A percentile compares a stretch with the other conserved stretches of the same genome.
Evolutionary conservation across 2,797 vertebrate genomes (phyloP).

Genomic region (Urosaurus nigricauda): DNA sequence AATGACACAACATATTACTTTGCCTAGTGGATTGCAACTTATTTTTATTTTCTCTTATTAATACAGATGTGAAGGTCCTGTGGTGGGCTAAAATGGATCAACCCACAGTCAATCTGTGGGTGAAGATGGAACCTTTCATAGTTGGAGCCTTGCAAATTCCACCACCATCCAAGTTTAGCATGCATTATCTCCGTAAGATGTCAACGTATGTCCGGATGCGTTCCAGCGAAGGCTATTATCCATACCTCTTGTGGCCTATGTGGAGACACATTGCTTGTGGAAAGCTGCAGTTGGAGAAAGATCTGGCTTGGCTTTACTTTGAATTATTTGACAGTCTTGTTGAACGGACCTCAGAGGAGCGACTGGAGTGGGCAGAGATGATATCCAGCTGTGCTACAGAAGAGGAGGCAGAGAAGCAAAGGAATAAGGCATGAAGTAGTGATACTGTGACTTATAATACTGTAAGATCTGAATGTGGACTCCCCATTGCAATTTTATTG

Average conservation of each 20-base stretch:
- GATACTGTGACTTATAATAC: not conserved
- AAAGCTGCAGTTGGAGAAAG: slow-evolving; percentile 91
- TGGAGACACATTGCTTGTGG: slow-evolving; percentile 96
- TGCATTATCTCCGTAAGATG: slow-evolving; percentile 94
- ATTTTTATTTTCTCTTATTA: not conserved
- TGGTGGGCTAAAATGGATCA: slow-evolving; percentile 80
- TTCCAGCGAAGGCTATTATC: slow-evolving; percentile 86
- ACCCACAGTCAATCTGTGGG: slow-evolving; percentile 86
- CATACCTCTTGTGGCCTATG: slow-evolving; percentile 86
- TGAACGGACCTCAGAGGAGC: slow-evolving; percentile 76
- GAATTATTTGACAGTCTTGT: slow-evolving; percentile 90
- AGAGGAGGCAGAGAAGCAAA: slow-evolving; percentile 87
- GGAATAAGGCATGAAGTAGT: slow-evolving; percentile 85
- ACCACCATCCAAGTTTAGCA: slow-evolving; percentile 87
- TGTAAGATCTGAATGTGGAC: not conserved
- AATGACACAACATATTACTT: not conserved
- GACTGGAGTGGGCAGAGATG: slow-evolving; percentile 90
- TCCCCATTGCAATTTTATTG: not conserved
- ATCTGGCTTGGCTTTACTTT: slow-evolving; percentile 94
- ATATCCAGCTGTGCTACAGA: slow-evolving; percentile 86
- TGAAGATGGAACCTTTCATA: slow-evolving; percentile 91
- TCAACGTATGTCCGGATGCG: slow-evolving; percentile 86
- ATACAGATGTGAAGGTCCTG: slow-evolving; percentile 48
- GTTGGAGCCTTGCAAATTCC: slow-evolving; percentile 87
- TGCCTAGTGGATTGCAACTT: not conserved